Evolutionary conservation across 2,113 vertebrate species (phyloP), one percentile per base, ranked within the genome.

Genomic region (Caretta caretta): DNA sequence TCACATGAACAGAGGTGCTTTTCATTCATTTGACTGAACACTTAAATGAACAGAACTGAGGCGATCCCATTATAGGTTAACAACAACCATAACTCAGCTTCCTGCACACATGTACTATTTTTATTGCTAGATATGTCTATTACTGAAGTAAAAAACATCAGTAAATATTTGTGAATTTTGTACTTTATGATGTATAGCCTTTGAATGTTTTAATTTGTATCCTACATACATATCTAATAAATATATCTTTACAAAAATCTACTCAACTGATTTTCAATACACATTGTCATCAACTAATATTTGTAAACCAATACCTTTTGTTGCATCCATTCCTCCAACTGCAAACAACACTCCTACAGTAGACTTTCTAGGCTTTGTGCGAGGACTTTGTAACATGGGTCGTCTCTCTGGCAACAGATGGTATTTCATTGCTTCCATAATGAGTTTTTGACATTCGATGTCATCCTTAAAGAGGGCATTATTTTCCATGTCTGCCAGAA

Each of bases 381-480:
- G 99, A 56, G 99, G 99, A 96, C 99, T 99, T 97, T 99, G 99
- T 93, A 99, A 98, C 98, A 99, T 98, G 53, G 99, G 99, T 78
- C 99, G 98, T 85, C 99, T 98, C 96, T 99, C 99, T 65, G 99
- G 99, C 97, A 99, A 97, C 95, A 99, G 98, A 97, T 99, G 99
- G 98, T 99, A 99, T 97, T 99, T 99, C 99, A 99, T 99, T 86
- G 99, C 99, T 98, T 99, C 99, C 99, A 99, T 99, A 93, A 99
- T 98, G 87, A 99, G 99, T 89, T 99, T 99, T 96, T 99, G 99
- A 98, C 99, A 99, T 95, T 99, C 99, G 92, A 99, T 99, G 82
- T 99, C 99, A 98, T 99, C 99, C 80, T 99, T 98, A 75, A 99
- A 99, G 88, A 99, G 98, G 76, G 98, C 93, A 90, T 99, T 99